These are phyloP conservation scores for Cephus sareptanus DNA, from an alignment of 2,888 invertebrate genomes.

Conservation along the genomic window DNA sequence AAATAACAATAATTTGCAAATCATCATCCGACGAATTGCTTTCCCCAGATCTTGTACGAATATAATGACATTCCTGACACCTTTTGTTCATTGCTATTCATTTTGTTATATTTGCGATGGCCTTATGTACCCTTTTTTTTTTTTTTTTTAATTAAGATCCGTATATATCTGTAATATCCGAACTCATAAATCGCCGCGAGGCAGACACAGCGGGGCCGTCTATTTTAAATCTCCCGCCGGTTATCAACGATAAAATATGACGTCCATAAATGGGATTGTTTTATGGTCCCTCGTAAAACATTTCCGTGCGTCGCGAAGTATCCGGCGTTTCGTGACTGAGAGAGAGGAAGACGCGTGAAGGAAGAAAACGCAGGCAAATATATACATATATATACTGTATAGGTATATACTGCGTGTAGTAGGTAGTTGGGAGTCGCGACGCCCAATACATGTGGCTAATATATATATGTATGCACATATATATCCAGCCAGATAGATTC, in stretches of 20 bases:
- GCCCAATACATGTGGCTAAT: neutral
- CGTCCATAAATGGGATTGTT: constrained; percentile 6
- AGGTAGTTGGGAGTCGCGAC: neutral
- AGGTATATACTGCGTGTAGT: neutral
- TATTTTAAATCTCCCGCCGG: constrained; percentile 20
- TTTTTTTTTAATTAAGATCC: constrained; percentile 21
- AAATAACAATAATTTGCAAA: neutral
- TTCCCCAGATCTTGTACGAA: neutral
- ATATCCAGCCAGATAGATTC: neutral
- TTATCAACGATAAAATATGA: constrained; percentile 22
- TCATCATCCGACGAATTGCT: neutral
- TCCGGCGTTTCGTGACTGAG: neutral
- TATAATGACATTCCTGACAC: neutral
- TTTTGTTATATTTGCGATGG: neutral
- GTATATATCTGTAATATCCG: constrained; percentile 16
- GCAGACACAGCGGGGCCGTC: constrained; percentile 17
- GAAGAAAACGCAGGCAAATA: neutral
- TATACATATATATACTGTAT: neutral
- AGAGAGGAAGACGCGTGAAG: neutral
- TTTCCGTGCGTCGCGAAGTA: constrained; percentile 4
- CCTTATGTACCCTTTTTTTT: neutral
- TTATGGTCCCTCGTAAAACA: constrained; percentile 4
- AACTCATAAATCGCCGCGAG: constrained; percentile 16
- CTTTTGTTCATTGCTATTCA: neutral
- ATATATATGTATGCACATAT: neutral